A percentile compares a stretch with the other conserved stretches of the same genome.
Evolutionary conservation across 2,113 vertebrate genomes (phyloP).

Genomic region (Neolamprologus toae): DNA sequence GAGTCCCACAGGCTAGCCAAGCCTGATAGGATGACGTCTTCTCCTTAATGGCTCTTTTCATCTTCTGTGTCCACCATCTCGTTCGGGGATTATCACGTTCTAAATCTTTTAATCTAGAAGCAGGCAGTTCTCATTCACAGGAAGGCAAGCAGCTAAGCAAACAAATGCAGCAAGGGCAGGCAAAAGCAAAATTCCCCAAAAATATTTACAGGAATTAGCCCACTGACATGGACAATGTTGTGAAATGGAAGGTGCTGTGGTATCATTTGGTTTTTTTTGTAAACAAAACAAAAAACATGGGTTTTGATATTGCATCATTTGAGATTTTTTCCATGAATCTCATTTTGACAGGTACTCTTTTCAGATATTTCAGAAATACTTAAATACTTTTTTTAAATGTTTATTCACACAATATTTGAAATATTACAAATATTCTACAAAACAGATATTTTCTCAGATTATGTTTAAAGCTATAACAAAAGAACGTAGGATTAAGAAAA

Average conservation of each 20-base stretch:
- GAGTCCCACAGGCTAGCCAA: neutral
- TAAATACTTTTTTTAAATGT: neutral
- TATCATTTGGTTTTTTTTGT: neutral
- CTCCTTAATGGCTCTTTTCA: neutral
- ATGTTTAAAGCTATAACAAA: neutral
- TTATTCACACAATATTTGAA: neutral
- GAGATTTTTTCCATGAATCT: neutral
- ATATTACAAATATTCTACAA: neutral
- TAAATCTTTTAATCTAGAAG: neutral
- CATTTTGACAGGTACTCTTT: neutral
- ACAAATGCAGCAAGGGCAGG: neutral
- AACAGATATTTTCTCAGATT: neutral
- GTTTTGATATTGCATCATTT: neutral
- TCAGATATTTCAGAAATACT: neutral
- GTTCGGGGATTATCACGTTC: neutral
- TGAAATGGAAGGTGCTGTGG: neutral
- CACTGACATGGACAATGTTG: neutral
- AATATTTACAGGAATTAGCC: accelerated
- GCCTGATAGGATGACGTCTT: neutral
- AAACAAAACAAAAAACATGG: neutral
- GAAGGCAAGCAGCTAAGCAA: neutral
- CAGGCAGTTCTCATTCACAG: neutral
- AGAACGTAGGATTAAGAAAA: neutral
- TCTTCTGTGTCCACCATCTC: neutral
- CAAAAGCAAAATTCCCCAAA: accelerated